Conservation (phyloP, 2,113 vertebrate species). For the Corythornis madagascariensis region DNA sequence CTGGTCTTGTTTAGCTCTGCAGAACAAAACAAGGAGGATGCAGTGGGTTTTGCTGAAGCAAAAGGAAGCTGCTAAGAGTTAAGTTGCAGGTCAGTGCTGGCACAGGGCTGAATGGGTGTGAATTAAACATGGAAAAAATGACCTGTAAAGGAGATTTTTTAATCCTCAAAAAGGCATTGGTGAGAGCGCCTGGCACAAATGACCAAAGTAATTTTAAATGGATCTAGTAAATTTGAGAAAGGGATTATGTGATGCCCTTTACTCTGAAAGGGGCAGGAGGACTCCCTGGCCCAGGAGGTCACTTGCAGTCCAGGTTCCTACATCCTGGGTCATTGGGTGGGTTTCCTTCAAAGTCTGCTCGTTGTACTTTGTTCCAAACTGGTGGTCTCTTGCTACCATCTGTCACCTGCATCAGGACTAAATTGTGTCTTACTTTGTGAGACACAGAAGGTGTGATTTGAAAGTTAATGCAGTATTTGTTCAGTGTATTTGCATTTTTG, state of each 20-base stretch:
- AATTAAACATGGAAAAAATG: background rate
- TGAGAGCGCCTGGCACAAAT: background rate
- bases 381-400: constrained; percentile 35
- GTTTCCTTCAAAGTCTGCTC: background rate
- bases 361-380: background rate
- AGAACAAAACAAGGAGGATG: background rate
- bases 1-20: background rate
- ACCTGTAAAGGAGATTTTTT: background rate
- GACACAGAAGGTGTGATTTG: constrained; percentile 49
- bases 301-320: background rate
- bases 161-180: background rate
- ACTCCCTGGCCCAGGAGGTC: background rate
- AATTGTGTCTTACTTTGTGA: constrained; percentile 28
- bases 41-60: background rate
- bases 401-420: constrained; percentile 34
- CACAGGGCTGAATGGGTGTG: background rate
- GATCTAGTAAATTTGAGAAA: background rate
- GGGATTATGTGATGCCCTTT: background rate
- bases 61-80: background rate
- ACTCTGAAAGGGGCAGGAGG: background rate
- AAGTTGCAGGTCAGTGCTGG: background rate
- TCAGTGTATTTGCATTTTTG: constrained; percentile 67
- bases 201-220: background rate
- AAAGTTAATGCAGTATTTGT: constrained; percentile 65
- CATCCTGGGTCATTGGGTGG: background rate